Conservation (phyloP, 92 coral and sea anemone genomes). For the Porites evermanni region DNA sequence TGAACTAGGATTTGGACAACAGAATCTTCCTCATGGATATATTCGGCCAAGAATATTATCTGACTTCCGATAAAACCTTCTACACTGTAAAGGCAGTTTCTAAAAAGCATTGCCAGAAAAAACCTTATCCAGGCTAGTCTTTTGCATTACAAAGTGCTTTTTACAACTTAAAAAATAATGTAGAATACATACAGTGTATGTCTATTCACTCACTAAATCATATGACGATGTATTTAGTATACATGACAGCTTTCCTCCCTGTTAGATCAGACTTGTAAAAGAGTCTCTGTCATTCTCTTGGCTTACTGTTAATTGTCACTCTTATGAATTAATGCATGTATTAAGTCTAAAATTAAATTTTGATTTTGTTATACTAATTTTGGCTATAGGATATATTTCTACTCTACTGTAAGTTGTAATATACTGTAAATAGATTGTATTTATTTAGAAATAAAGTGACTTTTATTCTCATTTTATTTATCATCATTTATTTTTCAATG, state of each 20-base stretch:
- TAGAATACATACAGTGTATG: too few relatives aligned
- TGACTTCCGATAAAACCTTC: constrained; percentile 65
- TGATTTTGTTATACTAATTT: neutral
- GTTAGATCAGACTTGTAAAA: too few relatives aligned
- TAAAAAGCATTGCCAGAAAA: neutral
- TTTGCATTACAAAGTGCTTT: too few relatives aligned
- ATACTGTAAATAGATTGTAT: neutral
- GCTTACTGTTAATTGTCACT: too few relatives aligned
- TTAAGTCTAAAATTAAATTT: neutral
- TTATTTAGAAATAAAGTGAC: neutral
- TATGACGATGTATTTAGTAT: too few relatives aligned
- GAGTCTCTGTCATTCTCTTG: too few relatives aligned
- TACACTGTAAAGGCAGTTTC: neutral
- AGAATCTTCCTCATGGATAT: constrained; percentile 68
- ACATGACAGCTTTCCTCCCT: too few relatives aligned
- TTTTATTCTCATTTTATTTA: too few relatives aligned
- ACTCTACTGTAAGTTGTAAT: neutral
- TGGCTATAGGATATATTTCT: neutral
- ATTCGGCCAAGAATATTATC: constrained; percentile 71
- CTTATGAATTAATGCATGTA: neutral
- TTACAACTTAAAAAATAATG: too few relatives aligned
- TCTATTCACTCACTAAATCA: too few relatives aligned
- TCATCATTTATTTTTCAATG: too few relatives aligned
- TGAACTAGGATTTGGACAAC: constrained; percentile 76
- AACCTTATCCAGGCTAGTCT: too few relatives aligned